Base-by-base conservation (phyloP, 2,113 vertebrate species). In the Hucho hucho region DNA sequence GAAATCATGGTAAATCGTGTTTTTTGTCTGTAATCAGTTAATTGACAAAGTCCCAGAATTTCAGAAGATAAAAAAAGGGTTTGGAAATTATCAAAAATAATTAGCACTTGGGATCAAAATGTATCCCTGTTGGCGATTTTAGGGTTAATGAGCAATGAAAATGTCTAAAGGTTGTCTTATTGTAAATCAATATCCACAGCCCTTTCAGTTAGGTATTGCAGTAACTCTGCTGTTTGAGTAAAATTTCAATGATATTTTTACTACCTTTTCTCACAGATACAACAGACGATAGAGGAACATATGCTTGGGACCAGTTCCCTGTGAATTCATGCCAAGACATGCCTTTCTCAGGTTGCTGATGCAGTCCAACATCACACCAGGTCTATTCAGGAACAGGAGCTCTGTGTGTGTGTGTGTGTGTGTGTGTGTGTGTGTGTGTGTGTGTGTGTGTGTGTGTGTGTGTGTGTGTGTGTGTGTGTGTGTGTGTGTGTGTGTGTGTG, bases 281-380 rank as follows among this genome's bases (percentile, higher is more conserved):
- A 61, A 9, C 58, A 61, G 7, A 22, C 1, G 20, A 67, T 24
- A 65, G 26, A 59, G 24, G 65, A 75, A 76, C 65, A 81, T 74
- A 70, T 77, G 81, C 64, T 81, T 14, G 56, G 67, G 18, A 32
- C n/a, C 26, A 53, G 24, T 16, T 59, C 56, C 56, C 68, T 79
- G 72, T 72, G 75, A 61, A 69, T 56, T 73, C 20, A 29, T 53
- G 56, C 77, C 75, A 70, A 49, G 20, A 64, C 72, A 22, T n/a
- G 64, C 53, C 29, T 49, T 29, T 75, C 66, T 68, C 76, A 29
- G 49, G 70, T 64, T 68, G 67, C 66, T 74, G 72, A 77, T 73
- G 43, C 58, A 53, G 61, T 56, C 78, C 43, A 73, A 61, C 77
- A 69, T 70, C 13, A 70, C 4, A 46, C 24, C 69, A 74, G 70